Base-by-base conservation (phyloP, 2,797 vertebrate genomes). In the Sebastolobus alascanus region DNA sequence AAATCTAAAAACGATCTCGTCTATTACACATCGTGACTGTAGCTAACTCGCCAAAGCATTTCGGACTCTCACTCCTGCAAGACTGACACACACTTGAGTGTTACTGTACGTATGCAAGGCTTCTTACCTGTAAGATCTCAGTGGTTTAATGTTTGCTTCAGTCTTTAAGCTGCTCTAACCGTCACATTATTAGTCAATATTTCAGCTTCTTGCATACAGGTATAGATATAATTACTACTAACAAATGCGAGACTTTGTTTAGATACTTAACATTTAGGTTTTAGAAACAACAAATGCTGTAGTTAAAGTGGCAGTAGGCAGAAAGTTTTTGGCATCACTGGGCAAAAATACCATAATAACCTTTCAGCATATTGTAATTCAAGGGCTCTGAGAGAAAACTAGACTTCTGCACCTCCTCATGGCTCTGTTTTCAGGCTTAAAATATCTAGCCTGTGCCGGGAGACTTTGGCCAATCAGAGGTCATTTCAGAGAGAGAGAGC, bases 161-260 rank as follows among this genome's bases (percentile, higher is more conserved):
- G 13, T 50, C 16, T 75, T 65, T 52, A 54, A 76, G 61, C 27
- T 78, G 35, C 20, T 67, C 11, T 66, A 40, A 7, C 25, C 58
- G 59, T 73, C 33, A 33, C 8, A 31, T n/a, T 61, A 55, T 70
- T 31, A 25, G 33, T 38, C 50, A 60, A 2, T 52, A 25, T 31
- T 67, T 29, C 6, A 59, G 43, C 43, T 22, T 59, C 25, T 52
- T 68, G 8, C 54, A 37, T 33, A 38, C 50, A 61, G 25, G 68
- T 50, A 58, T 31, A 63, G 2, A 43, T 25, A 27, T 16, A 35
- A 56, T 59, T 5, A 46, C 16, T 50, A 38, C 29, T n/a, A 55
- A 25, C 33, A 64, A 35, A 69, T 69, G 12, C 27, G 10, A 54
- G n/a, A 55, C 27, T 20, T 68, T 11, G 25, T 38, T 40, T 70